Conservation (phyloP, 2,888 invertebrate species). For the Platycheirus rosarum region DNA sequence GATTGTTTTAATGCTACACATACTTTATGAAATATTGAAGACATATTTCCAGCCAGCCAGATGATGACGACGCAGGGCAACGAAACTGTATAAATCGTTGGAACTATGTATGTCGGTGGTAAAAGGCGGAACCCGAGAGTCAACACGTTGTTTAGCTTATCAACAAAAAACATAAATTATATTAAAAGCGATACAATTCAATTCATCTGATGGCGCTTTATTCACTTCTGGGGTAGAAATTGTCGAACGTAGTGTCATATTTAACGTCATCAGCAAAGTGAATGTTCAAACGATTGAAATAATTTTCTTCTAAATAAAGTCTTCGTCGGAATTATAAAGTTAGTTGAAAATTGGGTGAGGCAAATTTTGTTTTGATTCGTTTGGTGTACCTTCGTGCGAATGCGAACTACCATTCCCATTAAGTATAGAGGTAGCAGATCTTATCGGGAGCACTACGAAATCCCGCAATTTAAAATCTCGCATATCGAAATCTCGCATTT, state of each 20-base stretch:
- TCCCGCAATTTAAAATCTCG: no score
- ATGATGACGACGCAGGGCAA: constrained; percentile 11
- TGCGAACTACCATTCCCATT: no score
- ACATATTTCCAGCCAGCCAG: constrained; percentile 36
- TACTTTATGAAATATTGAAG: constrained; percentile 40
- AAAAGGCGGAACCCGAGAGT: constrained; percentile 18
- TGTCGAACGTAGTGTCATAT: constrained; percentile 53
- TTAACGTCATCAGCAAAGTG: constrained; percentile 63
- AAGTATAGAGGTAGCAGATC: no score
- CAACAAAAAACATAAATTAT: constrained; percentile 52
- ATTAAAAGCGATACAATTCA: constrained; percentile 55
- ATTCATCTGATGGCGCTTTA: constrained; percentile 51
- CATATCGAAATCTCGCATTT: no score
- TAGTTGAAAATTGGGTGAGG: no score
- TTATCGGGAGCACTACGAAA: no score
- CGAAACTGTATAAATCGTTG: constrained; percentile 15
- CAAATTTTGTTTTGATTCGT: no score
- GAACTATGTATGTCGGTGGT: constrained; percentile 1
- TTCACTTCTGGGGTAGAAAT: constrained; percentile 33
- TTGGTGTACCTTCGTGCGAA: no score
- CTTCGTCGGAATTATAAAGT: constrained; percentile 5
- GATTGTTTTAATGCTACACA: constrained; percentile 44
- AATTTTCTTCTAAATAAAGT: constrained; percentile 30
- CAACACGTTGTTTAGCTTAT: constrained; percentile 61
- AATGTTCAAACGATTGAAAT: constrained; percentile 65